Evolutionary conservation across 2,113 vertebrate genomes (phyloP), one percentile per base, ranked within the genome.

Genomic region (Formicarius rufipectus): DNA sequence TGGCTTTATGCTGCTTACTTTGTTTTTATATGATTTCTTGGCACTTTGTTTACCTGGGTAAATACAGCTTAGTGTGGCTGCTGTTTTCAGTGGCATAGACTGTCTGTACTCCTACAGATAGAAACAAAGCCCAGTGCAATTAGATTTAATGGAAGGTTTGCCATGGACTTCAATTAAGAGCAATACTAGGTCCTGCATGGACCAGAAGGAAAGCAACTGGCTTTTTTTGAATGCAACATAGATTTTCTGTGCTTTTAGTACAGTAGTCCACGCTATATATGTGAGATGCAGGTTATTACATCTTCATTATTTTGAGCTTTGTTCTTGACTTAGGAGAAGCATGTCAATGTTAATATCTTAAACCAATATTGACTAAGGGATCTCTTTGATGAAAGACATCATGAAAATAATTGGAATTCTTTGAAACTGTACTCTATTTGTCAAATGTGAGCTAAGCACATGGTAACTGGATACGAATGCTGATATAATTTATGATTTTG

Each of bases 1-100:
- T 83, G 62, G 58, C 53, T 93, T 94, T 91, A 35, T 93, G 74
- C 84, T 73, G 40, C 71, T 87, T 76, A 28, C 44, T 85, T 94
- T 74, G 80, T 39, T 94, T 95, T 78, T 35, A 16, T 84, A 86
- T 92, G 53, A 83, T 86, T 93, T 91, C 52, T 87, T 73, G 66
- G 78, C 40, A 25, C 77, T 92, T 93, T 80, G 67, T 94, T 95
- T 97, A 79, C 53, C n/a, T 73, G 84, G 81, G 45, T 82, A 87
- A 95, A 20, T 45, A 68, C 58, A 76, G 58, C 58, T 95, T 84
- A 83, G 66, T 39, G 37, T 72, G 50, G 58, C n/a, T 92, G 40
- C 72, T 72, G 30, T 56, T 88, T 85, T 85, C 28, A 14, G 33
- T 45, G 72, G 12, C 45, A 40, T 4, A 62, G 44, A 27, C 37